Conservation (phyloP, 2,888 invertebrate species). For the Lordiphosa fenestrarum region DNA sequence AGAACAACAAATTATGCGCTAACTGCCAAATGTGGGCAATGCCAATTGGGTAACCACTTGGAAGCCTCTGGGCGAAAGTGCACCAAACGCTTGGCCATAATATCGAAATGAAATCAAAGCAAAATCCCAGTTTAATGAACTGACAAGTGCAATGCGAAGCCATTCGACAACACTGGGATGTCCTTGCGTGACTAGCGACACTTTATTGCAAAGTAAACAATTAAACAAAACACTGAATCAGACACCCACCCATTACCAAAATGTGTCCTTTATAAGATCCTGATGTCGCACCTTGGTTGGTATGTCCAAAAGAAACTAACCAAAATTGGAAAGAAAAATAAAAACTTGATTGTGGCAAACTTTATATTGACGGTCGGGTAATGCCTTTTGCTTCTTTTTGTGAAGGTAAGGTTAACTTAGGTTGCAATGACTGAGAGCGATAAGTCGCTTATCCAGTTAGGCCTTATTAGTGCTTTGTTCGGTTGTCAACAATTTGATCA, state of each 20-base stretch:
- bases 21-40: slow-evolving; percentile 45
- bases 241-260: slow-evolving; percentile 42
- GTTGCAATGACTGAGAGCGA: too few relatives aligned
- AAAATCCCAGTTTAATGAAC: slow-evolving; percentile 47
- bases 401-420: too few relatives aligned
- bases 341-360: too few relatives aligned
- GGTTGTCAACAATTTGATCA: too few relatives aligned
- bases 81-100: slow-evolving; percentile 30
- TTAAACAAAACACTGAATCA: slow-evolving; percentile 40
- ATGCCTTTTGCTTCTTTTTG: too few relatives aligned
- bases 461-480: too few relatives aligned
- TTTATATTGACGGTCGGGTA: too few relatives aligned
- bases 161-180: slow-evolving; percentile 37
- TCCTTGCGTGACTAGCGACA: slow-evolving; percentile 66
- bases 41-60: slow-evolving; percentile 51
- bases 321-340: too few relatives aligned
- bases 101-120: slow-evolving; percentile 52
- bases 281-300: too few relatives aligned
- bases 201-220: slow-evolving; percentile 46
- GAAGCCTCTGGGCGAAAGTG: slow-evolving; percentile 43
- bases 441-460: too few relatives aligned
- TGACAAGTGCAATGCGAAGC: slow-evolving; percentile 34
- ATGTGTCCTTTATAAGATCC: slow-evolving; percentile 2
- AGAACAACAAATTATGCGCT: slow-evolving; percentile 69
- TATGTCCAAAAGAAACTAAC: too few relatives aligned